Percentiles rank a stretch among this genome's conserved stretches.
phyloP scores from a whole-genome alignment of 2,888 invertebrate species.

The Drosophila subquinaria region DNA sequence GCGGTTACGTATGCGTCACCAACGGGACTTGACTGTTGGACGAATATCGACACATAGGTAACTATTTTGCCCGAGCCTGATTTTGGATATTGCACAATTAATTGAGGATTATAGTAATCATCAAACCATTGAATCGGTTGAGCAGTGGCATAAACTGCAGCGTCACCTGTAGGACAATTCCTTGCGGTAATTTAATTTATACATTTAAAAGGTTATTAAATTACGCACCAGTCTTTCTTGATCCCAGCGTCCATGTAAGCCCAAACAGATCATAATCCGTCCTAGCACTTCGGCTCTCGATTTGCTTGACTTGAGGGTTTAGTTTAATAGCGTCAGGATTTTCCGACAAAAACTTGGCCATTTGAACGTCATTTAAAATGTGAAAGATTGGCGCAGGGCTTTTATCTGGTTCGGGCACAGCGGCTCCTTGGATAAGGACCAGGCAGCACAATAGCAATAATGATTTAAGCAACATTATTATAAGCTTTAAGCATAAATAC shows the following conservation, averaged over 20 bases:
- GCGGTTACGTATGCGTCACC: constrained; percentile 14
- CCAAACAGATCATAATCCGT: constrained; percentile 12
- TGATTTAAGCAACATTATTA: constrained; percentile 25
- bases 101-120: not conserved
- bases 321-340: constrained; percentile 33
- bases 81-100: constrained; percentile 19
- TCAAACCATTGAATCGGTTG: constrained; percentile 9
- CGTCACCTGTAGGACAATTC: constrained; percentile 13
- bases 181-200: not conserved
- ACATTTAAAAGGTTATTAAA: not conserved
- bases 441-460: constrained; percentile 17
- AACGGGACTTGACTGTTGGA: constrained; percentile 14
- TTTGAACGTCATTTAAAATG: constrained; percentile 18
- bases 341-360: constrained; percentile 28
- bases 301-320: not conserved
- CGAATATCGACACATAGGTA: constrained; percentile 19
- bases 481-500: not conserved
- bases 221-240: constrained; percentile 15
- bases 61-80: constrained; percentile 22
- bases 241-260: constrained; percentile 27
- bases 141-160: not conserved
- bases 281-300: not conserved
- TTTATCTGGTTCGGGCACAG: constrained; percentile 1
- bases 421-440: constrained; percentile 18
- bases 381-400: constrained; percentile 9